A percentile compares a stretch with the other conserved stretches of the same genome.
phyloP scores from a whole-genome alignment of 2,797 vertebrate species.

The Gymnothorax javanicus region DNA sequence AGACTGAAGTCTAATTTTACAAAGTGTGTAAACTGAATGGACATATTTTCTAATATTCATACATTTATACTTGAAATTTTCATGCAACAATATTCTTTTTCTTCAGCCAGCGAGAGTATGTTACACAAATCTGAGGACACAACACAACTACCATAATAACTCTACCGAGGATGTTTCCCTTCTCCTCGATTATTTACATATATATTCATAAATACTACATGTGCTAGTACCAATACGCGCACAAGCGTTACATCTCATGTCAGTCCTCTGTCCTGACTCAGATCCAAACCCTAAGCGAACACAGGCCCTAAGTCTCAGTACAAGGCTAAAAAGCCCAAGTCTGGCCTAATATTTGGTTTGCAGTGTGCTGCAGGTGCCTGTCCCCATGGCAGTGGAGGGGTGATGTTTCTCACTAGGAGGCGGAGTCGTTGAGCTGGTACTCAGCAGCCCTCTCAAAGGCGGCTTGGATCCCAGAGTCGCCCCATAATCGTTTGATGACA shows the following conservation, averaged over 20 bases:
- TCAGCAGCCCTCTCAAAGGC: slow-evolving; percentile 86
- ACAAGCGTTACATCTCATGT: too few relatives aligned
- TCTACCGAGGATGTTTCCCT: not conserved
- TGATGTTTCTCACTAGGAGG: too few relatives aligned
- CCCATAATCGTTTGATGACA: slow-evolving; percentile 73
- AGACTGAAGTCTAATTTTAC: too few relatives aligned
- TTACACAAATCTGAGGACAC: not conserved
- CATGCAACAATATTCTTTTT: not conserved
- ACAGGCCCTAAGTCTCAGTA: too few relatives aligned
- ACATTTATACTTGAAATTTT: not conserved
- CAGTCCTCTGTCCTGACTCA: not conserved
- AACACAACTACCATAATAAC: not conserved
- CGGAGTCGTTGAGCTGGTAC: too few relatives aligned
- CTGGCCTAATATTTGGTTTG: too few relatives aligned
- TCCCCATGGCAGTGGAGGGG: too few relatives aligned
- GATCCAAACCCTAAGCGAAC: not conserved
- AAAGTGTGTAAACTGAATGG: too few relatives aligned
- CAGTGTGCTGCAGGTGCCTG: too few relatives aligned
- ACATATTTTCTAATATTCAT: not conserved
- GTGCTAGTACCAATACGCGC: too few relatives aligned
- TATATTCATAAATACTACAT: not conserved
- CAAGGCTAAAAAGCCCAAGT: too few relatives aligned
- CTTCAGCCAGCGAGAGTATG: not conserved
- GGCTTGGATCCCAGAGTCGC: slow-evolving; percentile 79
- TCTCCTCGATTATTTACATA: not conserved